Conservation (phyloP, 2,797 vertebrate genomes). For the Sebastes ruberrimus region DNA sequence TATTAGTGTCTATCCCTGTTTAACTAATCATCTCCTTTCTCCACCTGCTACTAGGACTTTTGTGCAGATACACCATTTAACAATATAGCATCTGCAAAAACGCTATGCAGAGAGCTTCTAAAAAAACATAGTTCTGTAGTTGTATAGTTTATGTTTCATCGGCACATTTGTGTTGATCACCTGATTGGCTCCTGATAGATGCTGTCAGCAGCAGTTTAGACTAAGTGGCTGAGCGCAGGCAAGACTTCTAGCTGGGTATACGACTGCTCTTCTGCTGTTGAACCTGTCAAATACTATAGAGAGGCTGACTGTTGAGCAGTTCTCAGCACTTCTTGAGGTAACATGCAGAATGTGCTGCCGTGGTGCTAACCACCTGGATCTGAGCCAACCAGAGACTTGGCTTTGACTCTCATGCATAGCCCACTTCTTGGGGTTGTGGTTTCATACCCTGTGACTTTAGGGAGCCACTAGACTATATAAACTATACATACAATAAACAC, state of each 20-base stretch:
- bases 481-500: constrained; percentile 72
- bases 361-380: constrained; percentile 73
- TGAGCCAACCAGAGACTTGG: constrained; percentile 49
- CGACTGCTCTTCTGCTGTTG: constrained; percentile 31
- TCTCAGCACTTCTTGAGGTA: constrained; percentile 63
- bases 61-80: not conserved
- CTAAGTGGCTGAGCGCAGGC: constrained; percentile 13
- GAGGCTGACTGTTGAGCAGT: constrained; percentile 56
- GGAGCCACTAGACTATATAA: constrained; percentile 63
- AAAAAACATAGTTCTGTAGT: not conserved
- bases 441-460: constrained; percentile 68
- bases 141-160: not conserved
- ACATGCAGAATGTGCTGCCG: constrained; percentile 73
- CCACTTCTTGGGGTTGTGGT: constrained; percentile 74
- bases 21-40: not conserved
- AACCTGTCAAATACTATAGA: constrained; percentile 58
- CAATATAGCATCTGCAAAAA: not conserved
- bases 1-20: too few species aligned
- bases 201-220: constrained; percentile 36
- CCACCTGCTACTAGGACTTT: not conserved
- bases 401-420: constrained; percentile 38
- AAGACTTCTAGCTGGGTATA: not conserved
- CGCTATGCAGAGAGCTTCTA: not conserved
- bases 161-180: constrained; percentile 13
- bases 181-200: constrained; percentile 20